Evolutionary conservation across 2,797 vertebrate species (phyloP).

Genomic region (Sandelia bainsii): DNA sequence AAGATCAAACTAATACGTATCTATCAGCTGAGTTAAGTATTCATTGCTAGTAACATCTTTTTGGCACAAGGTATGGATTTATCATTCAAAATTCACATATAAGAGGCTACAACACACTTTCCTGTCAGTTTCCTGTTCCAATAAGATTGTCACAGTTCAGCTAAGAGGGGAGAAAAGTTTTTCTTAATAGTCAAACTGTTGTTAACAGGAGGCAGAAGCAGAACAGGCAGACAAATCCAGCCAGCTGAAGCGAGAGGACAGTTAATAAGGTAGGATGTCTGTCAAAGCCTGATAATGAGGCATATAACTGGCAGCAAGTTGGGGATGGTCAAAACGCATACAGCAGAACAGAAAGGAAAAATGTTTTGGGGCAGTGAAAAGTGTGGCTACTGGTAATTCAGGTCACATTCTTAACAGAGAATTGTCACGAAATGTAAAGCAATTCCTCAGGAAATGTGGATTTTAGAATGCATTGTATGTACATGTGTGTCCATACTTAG

Average conservation of each 20-base stretch:
- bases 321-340: neutral
- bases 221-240: neutral
- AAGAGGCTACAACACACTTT: too few species aligned
- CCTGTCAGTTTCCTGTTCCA: too few species aligned
- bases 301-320: neutral
- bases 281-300: constrained; percentile 5
- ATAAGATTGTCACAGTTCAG: neutral
- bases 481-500: too few species aligned
- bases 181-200: neutral
- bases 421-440: neutral
- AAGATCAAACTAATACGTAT: neutral
- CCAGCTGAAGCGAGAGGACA: neutral
- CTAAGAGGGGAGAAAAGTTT: neutral
- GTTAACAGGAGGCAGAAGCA: too few species aligned
- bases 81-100: too few species aligned
- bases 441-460: neutral
- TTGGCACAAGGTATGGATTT: neutral
- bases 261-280: neutral
- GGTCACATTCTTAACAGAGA: neutral
- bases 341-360: neutral
- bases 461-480: neutral
- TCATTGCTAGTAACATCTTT: neutral
- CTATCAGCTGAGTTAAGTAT: neutral
- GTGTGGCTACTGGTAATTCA: neutral
- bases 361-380: neutral